Evolutionary conservation across 1,140 invertebrate genomes (phyloP), one percentile per base, ranked within the genome.

Genomic region (Diorhabda carinulata): DNA sequence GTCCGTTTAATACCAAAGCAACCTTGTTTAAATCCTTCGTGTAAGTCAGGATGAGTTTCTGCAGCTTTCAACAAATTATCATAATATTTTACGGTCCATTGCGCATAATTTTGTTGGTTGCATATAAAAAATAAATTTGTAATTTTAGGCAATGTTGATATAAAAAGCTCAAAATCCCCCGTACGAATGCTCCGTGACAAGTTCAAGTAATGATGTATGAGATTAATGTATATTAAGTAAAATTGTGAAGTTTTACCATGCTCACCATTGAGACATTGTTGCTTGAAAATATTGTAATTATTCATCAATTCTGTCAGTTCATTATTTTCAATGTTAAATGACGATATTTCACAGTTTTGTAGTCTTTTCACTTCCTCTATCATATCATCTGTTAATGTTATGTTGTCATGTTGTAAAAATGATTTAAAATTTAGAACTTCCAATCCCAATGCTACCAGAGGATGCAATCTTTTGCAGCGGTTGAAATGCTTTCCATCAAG

Each of bases 171-270:
- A 66, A 80, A 76, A 74, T 79, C 64, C 57, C 72, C 74, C 6
- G 25, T 67, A 9, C 76, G 73, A 40, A 80, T 77, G 44, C 72
- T 76, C 67, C 74, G 58, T 2, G 47, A 70, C 42, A 78, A 61
- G 2, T 43, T 58, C 40, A 72, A 57, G 59, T 78, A 77, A 72
- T 78, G 41, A 72, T 73, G 40, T 2, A 79, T 58, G 3, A 78
- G 67, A 68, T 77, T 70, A 3, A 79, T 75, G 41, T 80, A 78
- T n/a, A 73, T 76, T 57, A 77, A 45, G 41, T 58, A 57, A 45
- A 62, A 80, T 57, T 80, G 77, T 3, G 77, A 44, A n/a, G 80
- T 81, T 77, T 78, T 78, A 3, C 79, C 77, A 59, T 76, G 64
- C 9, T 74, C 72, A 64, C 76, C 77, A 43, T 72, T 44, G 4